phyloP scores from a whole-genome alignment of 2,797 vertebrate genomes.

The Sebastes diploproa region DNA sequence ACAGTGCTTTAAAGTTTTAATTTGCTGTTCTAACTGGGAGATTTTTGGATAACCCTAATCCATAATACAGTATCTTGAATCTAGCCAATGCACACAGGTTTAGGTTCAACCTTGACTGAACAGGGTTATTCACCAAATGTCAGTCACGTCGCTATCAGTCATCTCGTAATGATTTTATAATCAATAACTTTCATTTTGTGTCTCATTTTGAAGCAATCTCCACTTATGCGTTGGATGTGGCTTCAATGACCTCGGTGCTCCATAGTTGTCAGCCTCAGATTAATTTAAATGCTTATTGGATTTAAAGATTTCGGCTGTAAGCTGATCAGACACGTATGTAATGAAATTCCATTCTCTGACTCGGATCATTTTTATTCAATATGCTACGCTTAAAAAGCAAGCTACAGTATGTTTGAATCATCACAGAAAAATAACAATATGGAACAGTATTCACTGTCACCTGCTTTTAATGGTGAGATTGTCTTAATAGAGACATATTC shows the following conservation, averaged over 20 bases:
- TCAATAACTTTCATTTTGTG: neutral
- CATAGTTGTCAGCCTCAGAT: slow-evolving; percentile 1
- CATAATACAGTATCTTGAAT: neutral
- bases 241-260: neutral
- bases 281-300: slow-evolving; percentile 30
- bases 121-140: neutral
- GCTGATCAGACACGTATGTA: slow-evolving; percentile 14
- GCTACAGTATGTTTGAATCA: neutral
- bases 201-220: neutral
- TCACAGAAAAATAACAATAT: neutral
- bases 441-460: neutral
- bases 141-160: neutral
- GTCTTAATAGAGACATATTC: neutral
- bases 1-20: neutral
- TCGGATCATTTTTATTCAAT: neutral
- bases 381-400: neutral
- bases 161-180: neutral
- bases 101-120: neutral
- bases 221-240: neutral
- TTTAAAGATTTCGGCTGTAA: slow-evolving; percentile 29
- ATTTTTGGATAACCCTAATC: neutral
- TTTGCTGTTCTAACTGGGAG: neutral
- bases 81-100: neutral
- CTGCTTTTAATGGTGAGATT: neutral
- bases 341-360: neutral